Conservation (phyloP, 2,113 vertebrate species). For the Ptyas mucosa region DNA sequence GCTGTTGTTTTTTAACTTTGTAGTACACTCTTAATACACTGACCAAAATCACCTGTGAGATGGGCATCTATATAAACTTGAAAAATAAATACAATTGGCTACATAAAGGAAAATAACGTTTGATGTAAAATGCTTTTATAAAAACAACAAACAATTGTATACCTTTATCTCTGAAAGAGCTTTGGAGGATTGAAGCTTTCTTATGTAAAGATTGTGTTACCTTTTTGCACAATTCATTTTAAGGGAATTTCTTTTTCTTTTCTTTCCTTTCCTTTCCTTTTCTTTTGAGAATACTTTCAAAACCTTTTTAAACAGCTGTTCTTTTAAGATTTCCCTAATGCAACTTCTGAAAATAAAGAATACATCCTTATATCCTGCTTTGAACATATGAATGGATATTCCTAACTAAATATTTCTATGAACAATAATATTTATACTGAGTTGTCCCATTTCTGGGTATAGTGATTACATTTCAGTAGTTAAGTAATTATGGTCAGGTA, state of each 20-base stretch:
- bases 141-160: not conserved
- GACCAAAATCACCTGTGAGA: not conserved
- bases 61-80: not conserved
- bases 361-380: conserved; percentile 68
- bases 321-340: conserved; percentile 48
- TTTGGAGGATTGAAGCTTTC: conserved; percentile 21
- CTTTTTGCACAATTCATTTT: conserved; percentile 24
- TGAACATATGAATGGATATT: conserved; percentile 70
- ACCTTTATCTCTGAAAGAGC: conserved; percentile 7
- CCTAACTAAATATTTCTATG: conserved; percentile 70
- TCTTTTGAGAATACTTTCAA: conserved; percentile 29
- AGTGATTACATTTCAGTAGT: conserved; percentile 65
- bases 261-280: not conserved
- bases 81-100: not conserved
- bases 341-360: conserved; percentile 63
- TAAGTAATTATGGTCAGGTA: conserved; percentile 67
- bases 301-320: conserved; percentile 35
- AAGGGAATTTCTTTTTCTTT: not conserved
- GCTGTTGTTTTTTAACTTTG: not conserved
- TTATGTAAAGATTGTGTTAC: conserved; percentile 19
- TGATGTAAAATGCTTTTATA: conserved; percentile 58
- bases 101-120: conserved; percentile 53
- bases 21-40: not conserved
- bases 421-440: conserved; percentile 67
- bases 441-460: conserved; percentile 60